Evolutionary conservation across 1,140 invertebrate species (phyloP).

Genomic region (Melanaphis sacchari): DNA sequence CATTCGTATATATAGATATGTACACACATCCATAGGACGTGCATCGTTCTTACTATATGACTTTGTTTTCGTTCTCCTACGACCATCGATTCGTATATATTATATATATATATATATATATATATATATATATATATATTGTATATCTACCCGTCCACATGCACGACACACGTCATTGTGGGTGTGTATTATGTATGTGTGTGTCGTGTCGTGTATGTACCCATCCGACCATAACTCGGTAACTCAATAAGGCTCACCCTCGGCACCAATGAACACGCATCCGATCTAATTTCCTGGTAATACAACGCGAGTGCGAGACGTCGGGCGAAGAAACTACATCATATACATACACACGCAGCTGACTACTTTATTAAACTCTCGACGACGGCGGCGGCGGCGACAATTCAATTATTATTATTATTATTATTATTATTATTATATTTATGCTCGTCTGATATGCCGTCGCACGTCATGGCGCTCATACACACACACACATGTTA

Average conservation of each 20-base stretch:
- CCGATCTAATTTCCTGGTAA: constrained; percentile 54
- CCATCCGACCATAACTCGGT: constrained; percentile 51
- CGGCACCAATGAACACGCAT: constrained; percentile 46
- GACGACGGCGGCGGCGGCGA: neutral
- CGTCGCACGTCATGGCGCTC: neutral
- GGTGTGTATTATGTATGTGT: neutral
- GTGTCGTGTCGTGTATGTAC: neutral
- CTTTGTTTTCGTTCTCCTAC: neutral
- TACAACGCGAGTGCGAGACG: constrained; percentile 15
- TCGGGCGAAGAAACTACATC: neutral
- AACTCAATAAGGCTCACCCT: constrained; percentile 56
- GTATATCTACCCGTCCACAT: neutral
- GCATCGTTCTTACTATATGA: neutral
- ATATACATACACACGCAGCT: neutral
- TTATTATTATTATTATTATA: constrained; percentile 15
- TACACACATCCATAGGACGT: no score
- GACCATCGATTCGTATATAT: neutral
- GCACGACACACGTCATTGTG: neutral
- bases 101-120: neutral
- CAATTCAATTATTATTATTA: constrained; percentile 22
- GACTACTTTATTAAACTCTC: constrained; percentile 37
- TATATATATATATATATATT: neutral
- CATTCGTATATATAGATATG: neutral
- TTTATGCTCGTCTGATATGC: neutral
- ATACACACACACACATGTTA: neutral